phyloP scores from a whole-genome alignment of 2,113 vertebrate genomes.

The Alaudala cheleensis region DNA sequence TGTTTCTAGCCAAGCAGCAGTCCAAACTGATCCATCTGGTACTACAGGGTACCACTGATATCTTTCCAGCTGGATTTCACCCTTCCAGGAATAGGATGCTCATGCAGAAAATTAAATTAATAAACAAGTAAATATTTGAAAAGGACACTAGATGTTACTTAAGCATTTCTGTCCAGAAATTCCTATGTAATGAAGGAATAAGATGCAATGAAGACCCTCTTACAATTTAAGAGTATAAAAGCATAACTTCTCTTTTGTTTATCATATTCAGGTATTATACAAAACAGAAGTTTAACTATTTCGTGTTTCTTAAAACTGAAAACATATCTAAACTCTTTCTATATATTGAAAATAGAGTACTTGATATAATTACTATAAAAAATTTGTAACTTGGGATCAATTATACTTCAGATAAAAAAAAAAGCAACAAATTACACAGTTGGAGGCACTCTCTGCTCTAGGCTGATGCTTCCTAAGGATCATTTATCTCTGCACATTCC shows the following conservation, averaged over 20 bases:
- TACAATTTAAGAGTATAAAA: neutral
- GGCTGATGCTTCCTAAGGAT: neutral
- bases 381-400: neutral
- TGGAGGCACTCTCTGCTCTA: neutral
- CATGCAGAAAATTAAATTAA: neutral
- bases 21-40: neutral
- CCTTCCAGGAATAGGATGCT: neutral
- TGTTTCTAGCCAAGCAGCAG: neutral
- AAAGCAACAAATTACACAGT: neutral
- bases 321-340: neutral
- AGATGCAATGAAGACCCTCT: neutral
- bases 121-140: neutral
- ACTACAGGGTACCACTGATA: neutral
- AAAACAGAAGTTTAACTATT: neutral
- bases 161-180: neutral
- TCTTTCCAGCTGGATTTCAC: neutral
- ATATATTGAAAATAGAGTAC: neutral
- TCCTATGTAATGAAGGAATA: neutral
- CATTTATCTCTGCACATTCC: neutral
- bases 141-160: neutral
- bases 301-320: neutral
- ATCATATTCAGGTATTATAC: neutral
- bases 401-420: neutral
- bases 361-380: neutral
- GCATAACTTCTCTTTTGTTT: neutral